Conservation (phyloP, 2,113 vertebrate genomes). For the Syrrhaptes paradoxus region DNA sequence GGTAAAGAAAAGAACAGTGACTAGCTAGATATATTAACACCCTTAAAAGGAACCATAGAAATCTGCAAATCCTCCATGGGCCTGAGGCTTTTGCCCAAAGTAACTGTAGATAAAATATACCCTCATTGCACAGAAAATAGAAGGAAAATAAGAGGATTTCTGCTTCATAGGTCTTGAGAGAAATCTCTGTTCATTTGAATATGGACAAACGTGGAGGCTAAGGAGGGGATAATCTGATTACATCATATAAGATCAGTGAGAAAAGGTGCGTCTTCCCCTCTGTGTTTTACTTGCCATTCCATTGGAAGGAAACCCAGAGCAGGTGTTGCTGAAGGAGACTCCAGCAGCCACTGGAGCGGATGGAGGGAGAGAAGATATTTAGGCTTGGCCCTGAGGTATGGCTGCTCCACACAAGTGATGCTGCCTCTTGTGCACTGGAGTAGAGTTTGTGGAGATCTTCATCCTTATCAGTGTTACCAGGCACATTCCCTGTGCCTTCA, state of each 20-base stretch:
- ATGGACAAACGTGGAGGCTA: accelerated
- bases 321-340: background rate
- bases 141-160: background rate
- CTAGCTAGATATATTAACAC: background rate
- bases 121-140: background rate
- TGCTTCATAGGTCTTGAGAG: background rate
- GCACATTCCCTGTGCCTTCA: background rate
- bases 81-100: background rate
- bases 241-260: background rate
- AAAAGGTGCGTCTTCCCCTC: background rate
- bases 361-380: background rate
- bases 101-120: background rate
- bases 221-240: background rate
- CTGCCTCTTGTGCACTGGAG: background rate
- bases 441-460: background rate
- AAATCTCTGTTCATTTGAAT: background rate
- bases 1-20: background rate
- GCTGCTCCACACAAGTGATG: background rate
- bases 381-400: background rate
- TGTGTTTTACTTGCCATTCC: background rate
- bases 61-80: background rate
- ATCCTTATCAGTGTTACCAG: background rate
- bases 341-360: background rate
- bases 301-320: background rate
- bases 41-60: background rate